phyloP scores from a whole-genome alignment of 2,888 invertebrate species.

The Philereme transversata region DNA sequence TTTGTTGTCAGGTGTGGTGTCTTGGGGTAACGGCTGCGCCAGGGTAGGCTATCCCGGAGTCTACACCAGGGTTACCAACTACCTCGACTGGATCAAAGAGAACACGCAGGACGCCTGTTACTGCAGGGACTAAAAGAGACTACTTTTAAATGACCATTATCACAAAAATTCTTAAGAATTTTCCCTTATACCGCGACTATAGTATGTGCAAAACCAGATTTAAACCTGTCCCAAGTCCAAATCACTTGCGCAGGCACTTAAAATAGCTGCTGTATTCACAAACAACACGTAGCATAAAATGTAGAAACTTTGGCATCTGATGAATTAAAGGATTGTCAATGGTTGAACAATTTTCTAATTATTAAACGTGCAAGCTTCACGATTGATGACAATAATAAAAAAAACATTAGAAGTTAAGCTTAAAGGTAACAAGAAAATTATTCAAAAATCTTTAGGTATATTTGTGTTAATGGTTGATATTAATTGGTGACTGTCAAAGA shows the following conservation, averaged over 20 bases:
- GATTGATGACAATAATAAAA: too few species aligned
- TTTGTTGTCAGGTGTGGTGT: constrained; percentile 87
- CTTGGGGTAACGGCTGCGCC: constrained; percentile 96
- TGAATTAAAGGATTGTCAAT: too few species aligned
- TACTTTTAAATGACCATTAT: not conserved
- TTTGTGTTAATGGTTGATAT: not conserved
- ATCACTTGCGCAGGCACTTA: too few species aligned
- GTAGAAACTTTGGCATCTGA: too few species aligned
- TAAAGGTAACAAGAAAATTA: not conserved
- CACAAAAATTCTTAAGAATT: not conserved
- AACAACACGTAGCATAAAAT: not conserved
- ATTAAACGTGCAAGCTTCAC: too few species aligned
- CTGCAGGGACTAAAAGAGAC: constrained; percentile 85
- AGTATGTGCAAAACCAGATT: too few species aligned
- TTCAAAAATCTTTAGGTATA: not conserved
- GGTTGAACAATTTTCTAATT: too few species aligned
- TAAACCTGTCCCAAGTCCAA: too few species aligned
- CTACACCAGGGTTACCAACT: constrained; percentile 92
- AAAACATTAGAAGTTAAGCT: too few species aligned
- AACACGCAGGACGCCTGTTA: constrained; percentile 93
- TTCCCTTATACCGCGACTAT: too few species aligned
- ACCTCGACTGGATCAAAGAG: constrained; percentile 91
- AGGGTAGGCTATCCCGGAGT: constrained; percentile 93
- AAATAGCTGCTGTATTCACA: not conserved
- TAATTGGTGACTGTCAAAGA: constrained; percentile 5